Evolutionary conservation across 2,113 vertebrate species (phyloP), one percentile per base, ranked within the genome.

Genomic region (Sinocyclocheilus maitianheensis): DNA sequence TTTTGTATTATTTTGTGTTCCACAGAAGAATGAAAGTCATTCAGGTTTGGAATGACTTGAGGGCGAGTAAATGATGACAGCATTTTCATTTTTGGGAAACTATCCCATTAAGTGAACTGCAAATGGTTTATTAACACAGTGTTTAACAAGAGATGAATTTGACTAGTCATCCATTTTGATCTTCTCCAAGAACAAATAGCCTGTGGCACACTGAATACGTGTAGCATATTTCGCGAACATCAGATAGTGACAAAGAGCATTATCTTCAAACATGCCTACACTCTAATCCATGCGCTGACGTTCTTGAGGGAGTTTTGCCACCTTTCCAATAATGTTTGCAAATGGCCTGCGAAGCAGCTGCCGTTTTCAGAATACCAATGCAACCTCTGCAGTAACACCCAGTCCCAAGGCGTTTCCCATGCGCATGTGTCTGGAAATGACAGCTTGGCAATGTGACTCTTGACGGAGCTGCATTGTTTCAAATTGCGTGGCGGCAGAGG

Each of bases 291-390:
- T 24, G 55, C 46, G n/a, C 81, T 78, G 87, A 18, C 11, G 9
- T 84, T 86, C 81, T 16, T 40, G 11, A n/a, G 51, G 58, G 8
- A 65, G 55, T 48, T 62, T 63, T 85, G 62, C 62, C 30, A 46
- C 16, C 53, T 71, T 53, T 83, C 72, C 83, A 65, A 86, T 46
- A 79, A 75, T 74, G 74, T 84, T 84, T 87, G 77, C 77, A 89
- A 81, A 87, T 80, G 77, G 85, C 58, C 63, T 81, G 77, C 12
- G 26, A 80, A 20, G 20, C 67, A 9, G 26, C 2, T 2, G 69
- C n/a, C 5, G 1, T 53, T 20, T 40, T 20, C 46, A 74, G 85
- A 89, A 86, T 89, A 86, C 78, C 72, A 82, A 89, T 87, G 85
- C 12, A 48, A 5, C 8, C 1, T 51, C 74, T 0, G 24, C 51